Evolutionary conservation across 2,797 vertebrate genomes (phyloP).

Genomic region (Botia kubotai): DNA sequence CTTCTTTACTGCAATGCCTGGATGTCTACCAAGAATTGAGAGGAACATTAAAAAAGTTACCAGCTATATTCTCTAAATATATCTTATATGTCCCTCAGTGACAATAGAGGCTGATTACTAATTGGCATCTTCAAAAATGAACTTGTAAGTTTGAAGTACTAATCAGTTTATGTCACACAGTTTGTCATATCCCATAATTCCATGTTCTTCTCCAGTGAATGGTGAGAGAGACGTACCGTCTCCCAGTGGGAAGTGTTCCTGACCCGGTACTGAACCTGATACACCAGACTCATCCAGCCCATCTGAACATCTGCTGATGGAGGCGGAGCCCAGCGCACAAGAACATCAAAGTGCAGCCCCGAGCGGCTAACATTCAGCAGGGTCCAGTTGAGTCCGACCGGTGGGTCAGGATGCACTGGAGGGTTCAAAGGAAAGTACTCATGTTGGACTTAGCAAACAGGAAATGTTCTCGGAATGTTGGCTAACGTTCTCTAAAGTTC

Average conservation of each 20-base stretch:
- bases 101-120: slow-evolving; percentile 9
- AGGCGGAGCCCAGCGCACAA: slow-evolving; percentile 88
- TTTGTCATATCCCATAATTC: neutral
- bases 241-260: slow-evolving; percentile 85
- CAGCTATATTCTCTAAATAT: neutral
- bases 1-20: neutral
- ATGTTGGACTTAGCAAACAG: no score
- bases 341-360: slow-evolving; percentile 85
- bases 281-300: slow-evolving; percentile 89
- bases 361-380: slow-evolving; percentile 86
- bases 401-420: slow-evolving; percentile 91
- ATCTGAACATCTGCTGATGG: slow-evolving; percentile 83
- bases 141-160: neutral
- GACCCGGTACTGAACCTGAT: slow-evolving; percentile 89
- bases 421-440: slow-evolving; percentile 51
- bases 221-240: slow-evolving; percentile 52
- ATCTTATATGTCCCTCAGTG: neutral
- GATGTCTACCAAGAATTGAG: neutral
- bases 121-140: neutral
- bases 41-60: slow-evolving; percentile 3
- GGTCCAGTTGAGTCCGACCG: slow-evolving; percentile 91
- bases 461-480: no score
- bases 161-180: neutral
- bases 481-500: no score
- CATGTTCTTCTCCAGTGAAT: slow-evolving; percentile 44